A percentile compares a stretch with the other conserved stretches of the same genome.
Conservation (phyloP, 2,888 invertebrate genomes). For the Torymus tubicola region DNA sequence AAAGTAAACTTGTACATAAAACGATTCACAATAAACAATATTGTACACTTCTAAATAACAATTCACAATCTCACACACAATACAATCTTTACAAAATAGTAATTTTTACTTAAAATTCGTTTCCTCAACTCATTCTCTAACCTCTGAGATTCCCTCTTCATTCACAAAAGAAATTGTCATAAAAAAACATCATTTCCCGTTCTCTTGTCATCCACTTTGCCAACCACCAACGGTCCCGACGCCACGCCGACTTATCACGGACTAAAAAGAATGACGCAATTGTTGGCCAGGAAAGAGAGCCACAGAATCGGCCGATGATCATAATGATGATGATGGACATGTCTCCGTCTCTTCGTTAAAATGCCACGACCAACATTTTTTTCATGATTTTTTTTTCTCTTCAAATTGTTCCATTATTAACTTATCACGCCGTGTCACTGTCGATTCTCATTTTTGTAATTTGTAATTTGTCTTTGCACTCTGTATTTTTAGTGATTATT, state of each 20-base stretch:
- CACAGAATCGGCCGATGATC: conserved; percentile 62
- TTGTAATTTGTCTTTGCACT: conserved; percentile 63
- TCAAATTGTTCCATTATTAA: conserved; percentile 29
- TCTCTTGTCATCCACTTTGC: conserved; percentile 40
- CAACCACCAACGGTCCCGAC: conserved; percentile 58
- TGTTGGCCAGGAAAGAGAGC: conserved; percentile 58
- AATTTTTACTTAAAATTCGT: conserved; percentile 52
- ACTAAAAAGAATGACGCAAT: conserved; percentile 50
- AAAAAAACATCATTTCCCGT: conserved; percentile 26
- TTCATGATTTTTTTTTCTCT: conserved; percentile 10
- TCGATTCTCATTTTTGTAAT: conserved; percentile 64
- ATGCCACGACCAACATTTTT: conserved; percentile 17
- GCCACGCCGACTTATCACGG: conserved; percentile 57
- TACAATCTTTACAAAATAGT: conserved; percentile 10
- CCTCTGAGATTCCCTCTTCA: not conserved
- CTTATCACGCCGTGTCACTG: conserved; percentile 59
- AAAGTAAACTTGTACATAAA: not conserved
- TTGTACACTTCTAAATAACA: not conserved
- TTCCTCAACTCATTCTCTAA: conserved; percentile 31
- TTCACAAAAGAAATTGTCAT: conserved; percentile 29
- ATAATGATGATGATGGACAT: conserved; percentile 57
- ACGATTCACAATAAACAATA: not conserved
- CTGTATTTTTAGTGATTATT: conserved; percentile 58
- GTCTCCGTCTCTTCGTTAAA: conserved; percentile 56
- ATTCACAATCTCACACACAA: not conserved